Evolutionary conservation across 35 echinoderm and acorn worm species (phyloP).

Genomic region (Lytechinus variegatus): DNA sequence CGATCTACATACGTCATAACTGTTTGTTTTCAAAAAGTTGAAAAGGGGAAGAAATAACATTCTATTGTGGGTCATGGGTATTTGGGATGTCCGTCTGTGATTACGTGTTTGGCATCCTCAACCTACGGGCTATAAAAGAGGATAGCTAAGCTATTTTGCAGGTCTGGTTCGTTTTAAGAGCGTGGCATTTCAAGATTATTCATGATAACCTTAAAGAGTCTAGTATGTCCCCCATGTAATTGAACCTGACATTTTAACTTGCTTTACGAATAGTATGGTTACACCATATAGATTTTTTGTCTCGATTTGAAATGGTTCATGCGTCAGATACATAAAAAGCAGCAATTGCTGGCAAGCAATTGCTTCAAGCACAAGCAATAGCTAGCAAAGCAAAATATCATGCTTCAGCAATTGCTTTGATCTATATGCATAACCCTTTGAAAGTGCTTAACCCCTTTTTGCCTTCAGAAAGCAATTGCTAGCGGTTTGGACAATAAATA

Average conservation of each 20-base stretch:
- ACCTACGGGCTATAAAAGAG: background rate
- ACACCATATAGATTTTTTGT: background rate
- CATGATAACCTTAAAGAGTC: background rate
- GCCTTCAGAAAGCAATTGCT: no score
- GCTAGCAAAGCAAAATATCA: no score
- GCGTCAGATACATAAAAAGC: no score
- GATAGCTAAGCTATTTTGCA: background rate
- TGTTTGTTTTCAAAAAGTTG: background rate
- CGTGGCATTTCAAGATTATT: background rate
- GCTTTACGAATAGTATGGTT: background rate
- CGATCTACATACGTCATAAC: background rate
- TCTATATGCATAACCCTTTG: no score
- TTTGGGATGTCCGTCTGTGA: background rate
- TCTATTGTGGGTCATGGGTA: background rate
- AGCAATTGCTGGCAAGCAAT: no score
- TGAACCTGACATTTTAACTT: background rate
- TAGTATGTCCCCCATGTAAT: background rate
- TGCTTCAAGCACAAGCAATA: no score
- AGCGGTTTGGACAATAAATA: no score
- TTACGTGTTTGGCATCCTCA: background rate
- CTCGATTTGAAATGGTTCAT: background rate
- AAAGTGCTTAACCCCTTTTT: no score
- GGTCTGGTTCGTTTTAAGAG: background rate
- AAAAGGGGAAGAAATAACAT: background rate
- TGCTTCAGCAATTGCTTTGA: no score